Base-by-base conservation (phyloP, 2,113 vertebrate species). In the Grallaria varia region DNA sequence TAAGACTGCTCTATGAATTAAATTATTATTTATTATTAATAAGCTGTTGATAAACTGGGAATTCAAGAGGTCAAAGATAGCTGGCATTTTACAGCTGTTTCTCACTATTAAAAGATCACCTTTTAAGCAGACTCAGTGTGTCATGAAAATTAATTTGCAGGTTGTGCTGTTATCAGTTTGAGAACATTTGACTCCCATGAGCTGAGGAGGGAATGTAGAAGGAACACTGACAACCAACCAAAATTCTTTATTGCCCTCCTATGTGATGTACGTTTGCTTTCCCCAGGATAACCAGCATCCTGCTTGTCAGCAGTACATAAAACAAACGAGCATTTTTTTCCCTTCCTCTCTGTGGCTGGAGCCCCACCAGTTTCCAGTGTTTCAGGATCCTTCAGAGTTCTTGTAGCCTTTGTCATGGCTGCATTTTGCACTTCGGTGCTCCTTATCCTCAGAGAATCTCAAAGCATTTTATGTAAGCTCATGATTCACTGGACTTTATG, bases 21-120 rank as follows among this genome's bases (percentile, higher is more conserved):
- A 45, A 90, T 95, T 90, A 77, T 73, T 84, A 78, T 87, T 94
- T 91, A 40, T 72, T 93, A 95, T 93, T 94, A 91, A 88, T 87
- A 76, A 91, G 0, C 0, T 90, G 76, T 88, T 84, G 25, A 55
- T 85, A 84, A 96, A 89, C 31, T 64, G 45, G n/a, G n/a, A 83
- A 71, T 86, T 84, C 58, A 81, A 81, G 52, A 93, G 45, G 56
- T 85, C 86, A 96, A 76, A 95, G 76, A 44, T 33, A 86, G 69
- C 37, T 84, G 55, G 45, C 39, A 81, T 95, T 92, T 89, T 91
- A 73, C 58, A 71, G 45, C 42, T 89, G 16, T 85, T 94, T 94
- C 66, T 90, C 49, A 63, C 62, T 69, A 55, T n/a, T n/a, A 78
- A 89, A 75, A 52, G 15, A 52, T 77, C 8, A 68, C 90, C 37